A percentile compares a stretch with the other conserved stretches of the same genome.
phyloP scores from a whole-genome alignment of 2,113 vertebrate genomes.

The Fukomys damarensis region DNA sequence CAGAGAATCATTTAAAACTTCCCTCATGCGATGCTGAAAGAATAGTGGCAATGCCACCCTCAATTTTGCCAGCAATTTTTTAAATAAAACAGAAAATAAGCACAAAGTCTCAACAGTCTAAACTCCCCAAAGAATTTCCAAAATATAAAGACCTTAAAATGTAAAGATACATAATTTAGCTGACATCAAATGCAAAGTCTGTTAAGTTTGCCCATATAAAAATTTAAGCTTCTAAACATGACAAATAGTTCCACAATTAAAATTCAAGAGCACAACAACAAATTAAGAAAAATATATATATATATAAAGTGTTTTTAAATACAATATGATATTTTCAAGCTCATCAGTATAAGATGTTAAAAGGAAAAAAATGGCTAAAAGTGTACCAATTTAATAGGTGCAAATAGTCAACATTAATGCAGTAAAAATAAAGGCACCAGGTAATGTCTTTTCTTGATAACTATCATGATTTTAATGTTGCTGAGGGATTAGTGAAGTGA shows the following conservation, averaged over 20 bases:
- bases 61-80: background rate
- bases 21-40: background rate
- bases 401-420: background rate
- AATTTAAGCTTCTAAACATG: background rate
- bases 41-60: background rate
- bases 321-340: background rate
- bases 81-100: background rate
- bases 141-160: background rate
- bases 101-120: background rate
- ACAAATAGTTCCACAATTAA: background rate
- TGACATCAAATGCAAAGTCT: background rate
- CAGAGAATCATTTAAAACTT: background rate
- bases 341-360: background rate
- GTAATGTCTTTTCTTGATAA: background rate
- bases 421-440: background rate
- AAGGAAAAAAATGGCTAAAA: background rate
- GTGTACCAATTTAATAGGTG: background rate
- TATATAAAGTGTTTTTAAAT: background rate
- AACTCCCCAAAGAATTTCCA: background rate
- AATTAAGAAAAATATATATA: background rate
- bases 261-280: background rate
- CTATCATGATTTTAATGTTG: background rate
- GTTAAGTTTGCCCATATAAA: background rate
- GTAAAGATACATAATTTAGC: background rate
- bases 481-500: background rate